Evolutionary conservation across 2,797 vertebrate species (phyloP), one percentile per base, ranked within the genome.

Genomic region (Melanotaenia pygmaea): DNA sequence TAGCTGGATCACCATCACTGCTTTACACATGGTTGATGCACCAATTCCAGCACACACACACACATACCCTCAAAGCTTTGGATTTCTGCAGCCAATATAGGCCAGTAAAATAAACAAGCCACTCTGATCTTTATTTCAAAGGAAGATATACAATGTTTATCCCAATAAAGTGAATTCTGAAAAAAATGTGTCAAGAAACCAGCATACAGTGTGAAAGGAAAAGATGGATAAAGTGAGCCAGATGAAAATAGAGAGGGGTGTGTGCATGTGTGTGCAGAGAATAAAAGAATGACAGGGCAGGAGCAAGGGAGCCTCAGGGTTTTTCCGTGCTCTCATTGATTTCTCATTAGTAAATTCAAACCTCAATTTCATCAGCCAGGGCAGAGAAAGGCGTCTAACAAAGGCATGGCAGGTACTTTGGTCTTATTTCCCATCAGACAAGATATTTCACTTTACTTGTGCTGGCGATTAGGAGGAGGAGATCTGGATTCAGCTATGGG

Each of bases 291-390:
- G 87, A 88, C 79, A 79, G 65, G 3, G 24, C 67, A 61, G 82
- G 70, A 88, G 79, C 62, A 32, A 59, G 51, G 67, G 58, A 14
- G 72, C 74, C 87, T 66, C 12, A 2, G 83, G 87, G 70, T 24
- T 82, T 73, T 72, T 68, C 80, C 64, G 66, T 67, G 74, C 69
- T 38, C 76, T 70, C 88, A 92, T 92, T 86, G 89, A 93, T 92
- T 92, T 86, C 84, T 90, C 86, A 91, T 92, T 89, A 92, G 87
- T 67, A 76, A 87, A 90, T 81, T 82, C 84, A 88, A 85, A 80
- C 81, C 83, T 88, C 61, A 62, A 87, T 91, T 91, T 82, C 88
- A 82, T 88, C 82, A 86, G 80, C 72, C 61, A 0, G 0, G 68
- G 74, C 59, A 11, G 62, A 79, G 76, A 69, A 24, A 76, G 77